Conservation (phyloP, 1,140 invertebrate genomes). For the Lasioglossum albipes region DNA sequence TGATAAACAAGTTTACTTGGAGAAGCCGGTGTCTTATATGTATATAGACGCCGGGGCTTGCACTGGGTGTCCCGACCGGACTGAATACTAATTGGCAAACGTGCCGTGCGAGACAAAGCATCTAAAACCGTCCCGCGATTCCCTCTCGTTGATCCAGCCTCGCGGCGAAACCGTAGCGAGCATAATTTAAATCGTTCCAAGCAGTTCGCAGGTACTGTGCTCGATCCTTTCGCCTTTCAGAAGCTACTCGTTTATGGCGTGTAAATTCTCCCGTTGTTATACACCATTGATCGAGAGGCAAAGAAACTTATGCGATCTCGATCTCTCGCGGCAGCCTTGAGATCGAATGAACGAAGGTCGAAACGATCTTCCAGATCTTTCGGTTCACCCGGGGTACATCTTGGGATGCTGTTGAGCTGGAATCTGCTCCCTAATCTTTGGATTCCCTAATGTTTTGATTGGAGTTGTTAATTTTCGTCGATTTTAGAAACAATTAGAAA, state of each 20-base stretch:
- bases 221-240: slow-evolving; percentile 1
- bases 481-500: no score
- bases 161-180: slow-evolving; percentile 5
- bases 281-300: neutral
- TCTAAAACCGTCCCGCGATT: slow-evolving; percentile 3
- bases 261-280: neutral
- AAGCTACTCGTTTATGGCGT: neutral
- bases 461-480: no score
- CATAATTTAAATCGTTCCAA: slow-evolving; percentile 8
- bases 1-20: slow-evolving; percentile 66
- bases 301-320: neutral
- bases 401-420: neutral
- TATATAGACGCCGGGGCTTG: slow-evolving; percentile 23
- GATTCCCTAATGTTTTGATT: no score
- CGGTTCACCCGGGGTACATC: slow-evolving; percentile 25
- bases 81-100: slow-evolving; percentile 55
- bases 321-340: neutral
- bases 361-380: no score
- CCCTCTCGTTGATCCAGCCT: neutral
- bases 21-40: slow-evolving; percentile 58
- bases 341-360: neutral
- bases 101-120: slow-evolving; percentile 37
- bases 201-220: neutral
- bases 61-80: slow-evolving; percentile 57
- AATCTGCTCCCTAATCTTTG: no score